Evolutionary conservation across 2,113 vertebrate species (phyloP).

Genomic region (Lonchura striata): DNA sequence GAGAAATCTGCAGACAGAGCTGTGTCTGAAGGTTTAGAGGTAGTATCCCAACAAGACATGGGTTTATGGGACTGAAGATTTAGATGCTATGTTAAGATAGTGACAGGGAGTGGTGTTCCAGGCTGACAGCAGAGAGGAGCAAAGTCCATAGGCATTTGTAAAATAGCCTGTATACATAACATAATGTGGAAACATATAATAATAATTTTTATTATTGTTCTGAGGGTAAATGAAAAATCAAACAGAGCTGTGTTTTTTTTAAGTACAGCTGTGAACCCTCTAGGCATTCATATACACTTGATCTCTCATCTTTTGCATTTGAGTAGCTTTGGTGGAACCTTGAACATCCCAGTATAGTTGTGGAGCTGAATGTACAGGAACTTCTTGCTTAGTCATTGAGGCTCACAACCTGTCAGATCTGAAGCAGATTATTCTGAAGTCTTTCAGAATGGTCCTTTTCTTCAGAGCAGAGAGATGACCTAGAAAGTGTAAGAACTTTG

Average conservation of each 20-base stretch:
- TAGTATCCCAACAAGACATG: no score
- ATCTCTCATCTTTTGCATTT: not conserved
- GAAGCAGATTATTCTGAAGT: not conserved
- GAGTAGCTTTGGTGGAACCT: not conserved
- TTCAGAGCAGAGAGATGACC: not conserved
- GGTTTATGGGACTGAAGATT: not conserved
- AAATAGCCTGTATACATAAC: not conserved
- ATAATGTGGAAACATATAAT: not conserved
- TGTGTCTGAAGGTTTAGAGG: not conserved
- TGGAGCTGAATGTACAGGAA: not conserved
- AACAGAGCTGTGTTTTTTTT: accelerated
- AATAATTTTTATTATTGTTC: not conserved
- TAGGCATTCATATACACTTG: not conserved
- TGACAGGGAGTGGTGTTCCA: not conserved
- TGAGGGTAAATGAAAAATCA: not conserved
- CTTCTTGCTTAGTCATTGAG: not conserved
- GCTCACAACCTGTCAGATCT: not conserved
- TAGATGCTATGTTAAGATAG: not conserved
- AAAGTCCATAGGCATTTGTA: not conserved
- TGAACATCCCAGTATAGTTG: not conserved
- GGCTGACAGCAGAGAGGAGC: not conserved
- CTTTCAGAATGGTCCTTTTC: not conserved
- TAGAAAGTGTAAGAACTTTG: not conserved
- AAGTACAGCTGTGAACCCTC: not conserved
- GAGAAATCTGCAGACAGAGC: not conserved